These are phyloP conservation scores for Phortica magna DNA, from an alignment of 2,888 invertebrate genomes.

Conservation along the genomic window DNA sequence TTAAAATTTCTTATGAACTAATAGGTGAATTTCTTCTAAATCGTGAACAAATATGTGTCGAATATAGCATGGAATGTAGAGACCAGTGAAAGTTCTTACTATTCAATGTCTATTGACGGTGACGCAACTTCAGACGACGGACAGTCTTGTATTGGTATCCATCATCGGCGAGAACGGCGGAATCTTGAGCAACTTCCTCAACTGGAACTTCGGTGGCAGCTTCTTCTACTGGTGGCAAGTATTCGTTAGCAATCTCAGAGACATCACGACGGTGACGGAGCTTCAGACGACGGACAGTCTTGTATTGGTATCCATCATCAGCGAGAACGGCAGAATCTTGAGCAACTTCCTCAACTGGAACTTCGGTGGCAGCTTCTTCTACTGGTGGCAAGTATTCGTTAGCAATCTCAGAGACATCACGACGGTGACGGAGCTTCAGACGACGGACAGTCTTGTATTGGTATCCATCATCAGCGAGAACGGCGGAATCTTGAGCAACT, in stretches of 20 bases:
- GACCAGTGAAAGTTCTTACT: too few relatives aligned
- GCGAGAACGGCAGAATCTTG: slow-evolving; percentile 56
- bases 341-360: slow-evolving; percentile 43
- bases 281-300: slow-evolving; percentile 62
- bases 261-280: slow-evolving; percentile 58
- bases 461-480: slow-evolving; percentile 52
- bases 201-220: slow-evolving; percentile 26
- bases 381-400: slow-evolving; percentile 57
- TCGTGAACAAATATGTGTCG: slow-evolving; percentile 48
- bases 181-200: slow-evolving; percentile 49
- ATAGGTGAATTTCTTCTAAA: slow-evolving; percentile 49
- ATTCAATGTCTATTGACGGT: slow-evolving; percentile 16
- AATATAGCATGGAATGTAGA: too few relatives aligned
- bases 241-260: slow-evolving; percentile 53
- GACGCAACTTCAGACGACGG: slow-evolving; percentile 62
- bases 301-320: slow-evolving; percentile 63
- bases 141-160: slow-evolving; percentile 65
- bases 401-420: slow-evolving; percentile 61
- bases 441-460: slow-evolving; percentile 63
- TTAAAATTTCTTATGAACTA: slow-evolving; percentile 60
- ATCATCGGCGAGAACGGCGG: slow-evolving; percentile 57
- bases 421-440: slow-evolving; percentile 57
- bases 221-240: slow-evolving; percentile 47
- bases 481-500: slow-evolving; percentile 49
- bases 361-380: slow-evolving; percentile 50